A percentile compares a stretch with the other conserved stretches of the same genome.
phyloP scores from a whole-genome alignment of 1,140 invertebrate genomes.

The Bombyx mandarina region DNA sequence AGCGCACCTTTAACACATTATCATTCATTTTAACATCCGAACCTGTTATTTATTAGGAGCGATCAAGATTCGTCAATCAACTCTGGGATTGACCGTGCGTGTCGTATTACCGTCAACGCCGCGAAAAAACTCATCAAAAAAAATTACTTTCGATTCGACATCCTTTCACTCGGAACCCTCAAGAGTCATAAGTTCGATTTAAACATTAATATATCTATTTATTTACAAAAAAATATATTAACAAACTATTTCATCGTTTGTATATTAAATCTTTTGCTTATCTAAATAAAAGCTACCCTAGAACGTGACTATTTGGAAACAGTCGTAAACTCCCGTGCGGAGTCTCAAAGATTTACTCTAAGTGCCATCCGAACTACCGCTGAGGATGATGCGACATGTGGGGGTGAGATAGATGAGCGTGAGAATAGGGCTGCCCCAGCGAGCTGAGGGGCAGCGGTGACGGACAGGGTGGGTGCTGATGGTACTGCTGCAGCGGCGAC shows the following conservation, averaged over 20 bases:
- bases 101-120: too few species aligned
- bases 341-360: conserved; percentile 23
- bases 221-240: conserved; percentile 52
- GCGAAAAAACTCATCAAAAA: too few species aligned
- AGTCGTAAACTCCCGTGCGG: conserved; percentile 23
- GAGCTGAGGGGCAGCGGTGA: conserved; percentile 74
- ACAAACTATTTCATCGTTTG: conserved; percentile 41
- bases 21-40: too few species aligned
- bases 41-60: too few species aligned
- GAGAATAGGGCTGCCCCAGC: conserved; percentile 73
- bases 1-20: too few species aligned
- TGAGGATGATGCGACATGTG: conserved; percentile 80
- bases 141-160: too few species aligned
- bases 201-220: conserved; percentile 23
- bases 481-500: conserved; percentile 72
- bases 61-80: too few species aligned
- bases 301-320: conserved; percentile 56
- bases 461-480: conserved; percentile 71
- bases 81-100: too few species aligned
- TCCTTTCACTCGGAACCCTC: conserved; percentile 29
- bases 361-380: conserved; percentile 74
- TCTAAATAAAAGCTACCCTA: conserved; percentile 40
- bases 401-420: conserved; percentile 76
- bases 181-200: conserved; percentile 14
- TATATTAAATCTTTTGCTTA: conserved; percentile 33